Conservation (phyloP, 2,888 invertebrate species). For the Stenotaenia linearis region DNA sequence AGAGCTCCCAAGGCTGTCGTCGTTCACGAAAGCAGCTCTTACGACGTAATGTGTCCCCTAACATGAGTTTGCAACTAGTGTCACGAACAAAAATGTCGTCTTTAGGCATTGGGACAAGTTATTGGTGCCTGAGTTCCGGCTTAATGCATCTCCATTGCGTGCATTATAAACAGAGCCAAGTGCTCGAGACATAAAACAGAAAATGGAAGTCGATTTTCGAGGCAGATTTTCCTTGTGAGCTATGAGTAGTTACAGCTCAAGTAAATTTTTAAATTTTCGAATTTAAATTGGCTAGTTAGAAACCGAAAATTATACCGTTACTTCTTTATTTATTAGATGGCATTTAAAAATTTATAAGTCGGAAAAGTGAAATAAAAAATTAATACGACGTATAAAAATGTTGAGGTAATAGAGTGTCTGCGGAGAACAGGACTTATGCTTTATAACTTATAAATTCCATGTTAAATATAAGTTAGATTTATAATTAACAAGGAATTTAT, state of each 20-base stretch:
- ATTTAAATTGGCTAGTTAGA: no score
- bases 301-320: no score
- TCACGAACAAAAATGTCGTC: conserved; percentile 24
- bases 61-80: conserved; percentile 26
- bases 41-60: conserved; percentile 21
- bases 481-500: no score
- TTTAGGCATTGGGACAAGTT: not conserved
- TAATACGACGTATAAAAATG: no score
- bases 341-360: no score
- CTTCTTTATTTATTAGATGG: no score
- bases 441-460: no score
- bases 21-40: not conserved
- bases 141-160: conserved; percentile 10
- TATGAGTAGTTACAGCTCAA: not conserved
- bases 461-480: no score
- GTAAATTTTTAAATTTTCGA: no score
- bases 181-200: conserved; percentile 6
- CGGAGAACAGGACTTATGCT: no score
- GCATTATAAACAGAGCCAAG: conserved; percentile 5
- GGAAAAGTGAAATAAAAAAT: no score
- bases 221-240: not conserved
- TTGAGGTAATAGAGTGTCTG: no score
- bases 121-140: conserved; percentile 20
- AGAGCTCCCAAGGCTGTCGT: not conserved
- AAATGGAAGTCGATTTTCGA: conserved; percentile 2